Evolutionary conservation across 23 tunicate species (phyloP), one percentile per base, ranked within the genome.

Genomic region (Trididemnum miniatum): DNA sequence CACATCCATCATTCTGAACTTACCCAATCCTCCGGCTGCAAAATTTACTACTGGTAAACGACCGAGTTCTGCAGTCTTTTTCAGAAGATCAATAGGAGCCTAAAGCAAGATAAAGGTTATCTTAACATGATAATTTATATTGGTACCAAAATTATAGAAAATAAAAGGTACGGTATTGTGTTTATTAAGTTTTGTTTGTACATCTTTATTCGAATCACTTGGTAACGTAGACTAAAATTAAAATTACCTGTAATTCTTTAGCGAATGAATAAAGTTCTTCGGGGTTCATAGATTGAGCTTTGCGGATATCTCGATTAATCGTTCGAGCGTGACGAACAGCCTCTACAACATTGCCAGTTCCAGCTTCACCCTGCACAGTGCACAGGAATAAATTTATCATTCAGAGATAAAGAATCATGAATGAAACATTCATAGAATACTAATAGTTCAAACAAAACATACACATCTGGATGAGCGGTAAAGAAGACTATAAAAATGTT

Each of bases 301-400:
- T 78, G 32, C 83, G 35, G 31, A 90, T 90, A 72, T 90, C 81
- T 36, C 90, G 65, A 39, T 79, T 84, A 34, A 90, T 90, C 52
- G 89, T 63, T 1, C 96, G 96, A 49, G 96, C 96, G 87, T 90
- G 96, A 26, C 96, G 65, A 20, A 90, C 96, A 4, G 96, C 96
- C 51, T 90, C 96, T 7, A 90, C 96, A 18, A 90, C 96, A 40
- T 90, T 90, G 0, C 96, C 96, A 35, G 96, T 90, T 3, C 96
- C 96, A 33, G 96, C 96, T 81, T 90, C 96, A 25, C 96, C 96
- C 96, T 90, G 80, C 12, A 67, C n/a, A n/a, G n/a, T n/a, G n/a
- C n/a, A n/a, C n/a, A n/a, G 15, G n/a, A n/a, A n/a, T n/a, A n/a
- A n/a, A n/a, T 50, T 50, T 50, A 50, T 50, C 57, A 50, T 50